Conservation (phyloP, 2,888 invertebrate genomes). For the Itoplectis maculator region DNA sequence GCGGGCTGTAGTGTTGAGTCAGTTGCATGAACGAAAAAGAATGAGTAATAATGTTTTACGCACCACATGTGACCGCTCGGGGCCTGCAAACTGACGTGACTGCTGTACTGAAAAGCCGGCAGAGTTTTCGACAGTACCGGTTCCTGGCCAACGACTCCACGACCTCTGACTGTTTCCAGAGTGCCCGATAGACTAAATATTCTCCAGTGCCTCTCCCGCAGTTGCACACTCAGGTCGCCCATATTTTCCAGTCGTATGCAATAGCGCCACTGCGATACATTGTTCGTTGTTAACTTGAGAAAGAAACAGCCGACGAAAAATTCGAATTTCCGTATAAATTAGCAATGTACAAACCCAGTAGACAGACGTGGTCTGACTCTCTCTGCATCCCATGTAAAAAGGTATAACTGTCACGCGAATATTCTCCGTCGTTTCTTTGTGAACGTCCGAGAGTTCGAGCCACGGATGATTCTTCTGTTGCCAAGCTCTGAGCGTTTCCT, state of each 20-base stretch:
- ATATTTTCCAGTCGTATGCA: conserved; percentile 98
- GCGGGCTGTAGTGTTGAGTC: not conserved
- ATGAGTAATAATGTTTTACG: not conserved
- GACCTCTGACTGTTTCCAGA: conserved; percentile 96
- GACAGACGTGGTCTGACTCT: conserved; percentile 95
- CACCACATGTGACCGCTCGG: conserved; percentile 99
- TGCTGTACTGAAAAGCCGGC: conserved; percentile 99
- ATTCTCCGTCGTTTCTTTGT: conserved; percentile 98
- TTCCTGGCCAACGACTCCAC: conserved; percentile 99
- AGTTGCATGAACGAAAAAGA: not conserved
- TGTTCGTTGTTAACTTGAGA: conserved; percentile 21
- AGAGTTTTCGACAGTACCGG: conserved; percentile 94
- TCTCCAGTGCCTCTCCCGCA: conserved; percentile 99
- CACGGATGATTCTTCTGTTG: conserved; percentile 99
- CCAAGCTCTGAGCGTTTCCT: conserved; percentile 97
- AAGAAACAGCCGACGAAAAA: too few relatives aligned
- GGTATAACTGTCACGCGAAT: conserved; percentile 99
- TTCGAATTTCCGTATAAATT: too few relatives aligned
- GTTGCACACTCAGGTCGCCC: conserved; percentile 94
- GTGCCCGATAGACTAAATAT: conserved; percentile 98
- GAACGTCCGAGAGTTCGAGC: conserved; percentile 98
- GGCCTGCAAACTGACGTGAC: conserved; percentile 98
- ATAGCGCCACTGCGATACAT: conserved; percentile 94
- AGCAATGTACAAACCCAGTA: conserved; percentile 90
- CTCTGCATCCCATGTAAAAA: conserved; percentile 98